Evolutionary conservation across 2,113 vertebrate species (phyloP), one percentile per base, ranked within the genome.

Genomic region (Anas platyrhynchos): DNA sequence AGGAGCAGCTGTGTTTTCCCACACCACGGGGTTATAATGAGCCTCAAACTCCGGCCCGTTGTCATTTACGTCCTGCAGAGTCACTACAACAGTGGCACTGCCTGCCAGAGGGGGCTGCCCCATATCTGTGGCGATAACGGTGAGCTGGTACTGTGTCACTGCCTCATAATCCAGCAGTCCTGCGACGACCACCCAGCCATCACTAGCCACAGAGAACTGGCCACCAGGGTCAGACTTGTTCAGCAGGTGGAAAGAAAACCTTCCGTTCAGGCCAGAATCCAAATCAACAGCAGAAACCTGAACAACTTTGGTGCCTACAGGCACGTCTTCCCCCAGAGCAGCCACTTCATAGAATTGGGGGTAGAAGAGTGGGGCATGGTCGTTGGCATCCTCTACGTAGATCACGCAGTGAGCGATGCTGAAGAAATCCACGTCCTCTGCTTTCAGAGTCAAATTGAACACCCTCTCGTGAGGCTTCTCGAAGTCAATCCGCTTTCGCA

Each of bases 361-460:
- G 46, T 98, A 97, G 93, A 99, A 99, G 29, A 98, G 95, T 6
- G 99, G 99, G 29, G 98, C 94, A 7, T 99, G 98, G 88, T 99
- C 99, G 18, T 99, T 99, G 36, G 98, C 97, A 82, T 99, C 99
- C 32, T 98, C 98, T 78, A 99, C 98, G 67, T 99, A 98, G 68
- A 99, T 96, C 18, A 99, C 97, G 2, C 98, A 99, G 93, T 98
- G 95, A 63, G 98, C 67, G 1, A 98, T 83, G 91, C 97, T 98
- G 93, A 98, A 99, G 96, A 99, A 99, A 86, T 99, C 98, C 7
- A 97, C 96, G 61, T 99, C 99, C 77, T 99, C 98, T 2, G 97
- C 98, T 96, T 98, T 99, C 88, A 99, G 78, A 3, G 99, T 99
- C 92, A 99, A 95, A 83, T 99, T 99, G 96, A 99, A 99, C 4